phyloP scores from a whole-genome alignment of 2,797 vertebrate genomes.

The Limosa lapponica region DNA sequence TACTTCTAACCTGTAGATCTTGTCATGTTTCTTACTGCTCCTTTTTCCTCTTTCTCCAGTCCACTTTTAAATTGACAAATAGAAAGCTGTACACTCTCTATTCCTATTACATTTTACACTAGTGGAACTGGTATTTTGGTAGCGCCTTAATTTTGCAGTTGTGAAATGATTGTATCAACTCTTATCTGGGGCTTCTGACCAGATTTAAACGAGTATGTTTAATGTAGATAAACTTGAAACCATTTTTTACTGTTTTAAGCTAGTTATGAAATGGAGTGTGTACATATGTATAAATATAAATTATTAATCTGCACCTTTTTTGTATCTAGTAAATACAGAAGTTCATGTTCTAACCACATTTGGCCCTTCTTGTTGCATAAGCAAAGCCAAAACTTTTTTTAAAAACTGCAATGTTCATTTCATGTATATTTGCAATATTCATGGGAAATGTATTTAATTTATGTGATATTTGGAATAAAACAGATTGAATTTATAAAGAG shows the following conservation, averaged over 20 bases:
- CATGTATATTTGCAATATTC: constrained; percentile 75
- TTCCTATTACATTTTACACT: constrained; percentile 57
- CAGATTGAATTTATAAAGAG: constrained; percentile 58
- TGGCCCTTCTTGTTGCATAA: constrained; percentile 69
- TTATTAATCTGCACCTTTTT: constrained; percentile 71
- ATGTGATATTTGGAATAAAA: constrained; percentile 77
- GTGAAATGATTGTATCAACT: constrained; percentile 76
- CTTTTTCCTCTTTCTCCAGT: constrained; percentile 45
- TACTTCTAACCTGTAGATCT: constrained; percentile 52
- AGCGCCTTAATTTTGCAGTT: constrained; percentile 75
- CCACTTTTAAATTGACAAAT: constrained; percentile 68
- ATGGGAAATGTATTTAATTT: constrained; percentile 74
- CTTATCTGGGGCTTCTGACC: constrained; percentile 71
- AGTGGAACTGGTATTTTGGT: constrained; percentile 67
- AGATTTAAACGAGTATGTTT: constrained; percentile 70
- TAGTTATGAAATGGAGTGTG: constrained; percentile 55
- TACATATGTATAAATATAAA: constrained; percentile 71
- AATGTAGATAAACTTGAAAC: constrained; percentile 74
- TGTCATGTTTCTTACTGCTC: constrained; percentile 62
- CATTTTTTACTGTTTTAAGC: constrained; percentile 74
- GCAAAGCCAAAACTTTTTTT: constrained; percentile 71
- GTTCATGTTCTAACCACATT: constrained; percentile 70
- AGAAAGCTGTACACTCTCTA: constrained; percentile 50
- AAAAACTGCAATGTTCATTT: constrained; percentile 68
- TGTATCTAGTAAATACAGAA: constrained; percentile 71